A percentile compares a stretch with the other conserved stretches of the same genome.
Conservation (phyloP, 1,140 invertebrate species). For the Drosophila willistoni region DNA sequence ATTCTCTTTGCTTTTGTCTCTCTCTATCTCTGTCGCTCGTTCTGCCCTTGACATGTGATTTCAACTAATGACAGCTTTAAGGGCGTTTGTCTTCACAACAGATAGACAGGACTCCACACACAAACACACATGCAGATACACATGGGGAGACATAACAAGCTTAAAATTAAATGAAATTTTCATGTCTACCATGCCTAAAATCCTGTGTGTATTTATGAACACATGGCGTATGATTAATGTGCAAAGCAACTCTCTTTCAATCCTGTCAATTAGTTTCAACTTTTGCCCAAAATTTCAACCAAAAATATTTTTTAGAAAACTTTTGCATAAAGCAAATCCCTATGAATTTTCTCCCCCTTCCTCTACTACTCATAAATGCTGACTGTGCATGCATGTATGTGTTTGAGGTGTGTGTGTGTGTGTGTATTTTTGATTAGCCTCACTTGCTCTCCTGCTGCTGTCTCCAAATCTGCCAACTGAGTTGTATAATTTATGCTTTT, state of each 20-base stretch:
- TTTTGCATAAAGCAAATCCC: conserved; percentile 3
- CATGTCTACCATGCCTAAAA: conserved; percentile 34
- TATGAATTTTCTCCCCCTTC: neutral
- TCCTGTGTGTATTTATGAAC: conserved; percentile 25
- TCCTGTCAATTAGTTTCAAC: conserved; percentile 60
- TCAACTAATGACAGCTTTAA: conserved; percentile 76
- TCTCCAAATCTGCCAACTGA: conserved; percentile 2
- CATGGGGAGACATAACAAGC: conserved; percentile 48
- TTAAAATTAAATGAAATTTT: conserved; percentile 71
- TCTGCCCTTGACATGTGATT: conserved; percentile 76
- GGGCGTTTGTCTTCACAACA: conserved; percentile 39
- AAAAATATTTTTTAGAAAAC: conserved; percentile 18
- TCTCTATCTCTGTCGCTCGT: conserved; percentile 57
- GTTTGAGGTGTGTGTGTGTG: conserved; percentile 17
- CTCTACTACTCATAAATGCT: conserved; percentile 18
- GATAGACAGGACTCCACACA: conserved; percentile 18
- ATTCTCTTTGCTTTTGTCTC: conserved; percentile 50
- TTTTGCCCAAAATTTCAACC: conserved; percentile 59
- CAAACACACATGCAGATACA: conserved; percentile 15
- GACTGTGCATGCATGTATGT: neutral
- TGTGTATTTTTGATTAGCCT: conserved; percentile 78
- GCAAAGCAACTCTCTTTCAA: conserved; percentile 14
- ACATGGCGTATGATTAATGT: conserved; percentile 76
- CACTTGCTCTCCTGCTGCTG: conserved; percentile 22
- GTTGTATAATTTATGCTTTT: conserved; percentile 20